These are phyloP conservation scores for Menidia menidia DNA, from an alignment of 2,797 vertebrate genomes.

Conservation along the genomic window DNA sequence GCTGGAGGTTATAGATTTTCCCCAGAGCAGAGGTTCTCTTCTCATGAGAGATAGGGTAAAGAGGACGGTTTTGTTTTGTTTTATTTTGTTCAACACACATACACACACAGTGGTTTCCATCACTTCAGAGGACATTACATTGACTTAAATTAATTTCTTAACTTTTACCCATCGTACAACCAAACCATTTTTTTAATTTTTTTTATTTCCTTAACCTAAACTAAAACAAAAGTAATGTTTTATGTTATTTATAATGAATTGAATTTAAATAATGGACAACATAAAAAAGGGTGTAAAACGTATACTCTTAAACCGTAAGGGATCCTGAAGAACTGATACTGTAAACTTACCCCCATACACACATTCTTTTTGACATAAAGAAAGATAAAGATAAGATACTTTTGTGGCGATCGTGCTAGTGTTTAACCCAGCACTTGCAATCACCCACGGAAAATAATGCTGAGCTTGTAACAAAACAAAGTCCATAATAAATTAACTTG, in stretches of 20 bases:
- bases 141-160: neutral
- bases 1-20: slow-evolving; percentile 76
- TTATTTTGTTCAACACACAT: slow-evolving; percentile 14
- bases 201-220: neutral
- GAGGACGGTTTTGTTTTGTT: slow-evolving; percentile 61
- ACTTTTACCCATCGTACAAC: neutral
- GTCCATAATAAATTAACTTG: slow-evolving; percentile 2
- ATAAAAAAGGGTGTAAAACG: slow-evolving; percentile 21
- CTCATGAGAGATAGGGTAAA: slow-evolving; percentile 81
- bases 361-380: neutral
- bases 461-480: slow-evolving; percentile 25
- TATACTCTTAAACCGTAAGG: slow-evolving; percentile 28
- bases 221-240: neutral
- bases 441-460: slow-evolving; percentile 13
- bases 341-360: slow-evolving; percentile 21
- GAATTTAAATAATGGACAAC: neutral
- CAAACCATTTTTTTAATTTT: too few relatives aligned
- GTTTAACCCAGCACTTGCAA: slow-evolving; percentile 57
- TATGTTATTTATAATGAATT: too few relatives aligned
- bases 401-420: slow-evolving; percentile 16
- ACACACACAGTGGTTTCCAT: slow-evolving; percentile 6
- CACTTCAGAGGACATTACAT: neutral
- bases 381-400: too few relatives aligned
- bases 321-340: slow-evolving; percentile 22
- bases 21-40: slow-evolving; percentile 63